Conservation (phyloP, 2,113 vertebrate genomes). For the Nycticebus coucang region DNA sequence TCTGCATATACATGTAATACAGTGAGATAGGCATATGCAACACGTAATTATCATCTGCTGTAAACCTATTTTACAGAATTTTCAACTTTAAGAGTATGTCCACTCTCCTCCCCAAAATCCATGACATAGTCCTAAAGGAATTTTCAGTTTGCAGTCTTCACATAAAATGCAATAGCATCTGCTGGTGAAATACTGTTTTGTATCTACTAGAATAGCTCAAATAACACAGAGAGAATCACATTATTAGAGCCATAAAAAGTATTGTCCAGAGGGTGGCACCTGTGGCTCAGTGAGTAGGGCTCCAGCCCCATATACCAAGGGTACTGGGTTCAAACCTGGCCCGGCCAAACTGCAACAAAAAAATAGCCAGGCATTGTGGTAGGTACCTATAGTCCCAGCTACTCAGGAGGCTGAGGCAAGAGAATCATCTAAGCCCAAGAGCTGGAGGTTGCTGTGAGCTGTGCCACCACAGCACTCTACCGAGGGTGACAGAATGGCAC, state of each 20-base stretch:
- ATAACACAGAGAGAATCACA: background rate
- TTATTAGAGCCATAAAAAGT: background rate
- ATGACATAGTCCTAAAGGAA: background rate
- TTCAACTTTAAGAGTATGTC: background rate
- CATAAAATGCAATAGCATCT: background rate
- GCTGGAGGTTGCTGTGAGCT: no score
- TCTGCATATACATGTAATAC: background rate
- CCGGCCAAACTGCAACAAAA: no score
- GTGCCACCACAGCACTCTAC: no score
- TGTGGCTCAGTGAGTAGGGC: no score
- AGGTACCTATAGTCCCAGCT: no score
- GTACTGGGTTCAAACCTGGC: no score
- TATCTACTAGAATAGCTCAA: background rate
- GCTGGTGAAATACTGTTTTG: background rate
- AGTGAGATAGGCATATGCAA: background rate
- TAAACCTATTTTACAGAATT: background rate
- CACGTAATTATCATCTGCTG: background rate
- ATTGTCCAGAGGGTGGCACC: no score
- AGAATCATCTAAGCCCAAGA: no score
- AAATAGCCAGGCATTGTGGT: no score
- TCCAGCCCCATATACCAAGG: no score
- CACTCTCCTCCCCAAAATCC: background rate
- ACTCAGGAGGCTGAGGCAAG: no score
- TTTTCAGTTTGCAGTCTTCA: background rate
- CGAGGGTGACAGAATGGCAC: no score